Conservation (phyloP, 2,888 invertebrate genomes). For the Synergus umbraculus region DNA sequence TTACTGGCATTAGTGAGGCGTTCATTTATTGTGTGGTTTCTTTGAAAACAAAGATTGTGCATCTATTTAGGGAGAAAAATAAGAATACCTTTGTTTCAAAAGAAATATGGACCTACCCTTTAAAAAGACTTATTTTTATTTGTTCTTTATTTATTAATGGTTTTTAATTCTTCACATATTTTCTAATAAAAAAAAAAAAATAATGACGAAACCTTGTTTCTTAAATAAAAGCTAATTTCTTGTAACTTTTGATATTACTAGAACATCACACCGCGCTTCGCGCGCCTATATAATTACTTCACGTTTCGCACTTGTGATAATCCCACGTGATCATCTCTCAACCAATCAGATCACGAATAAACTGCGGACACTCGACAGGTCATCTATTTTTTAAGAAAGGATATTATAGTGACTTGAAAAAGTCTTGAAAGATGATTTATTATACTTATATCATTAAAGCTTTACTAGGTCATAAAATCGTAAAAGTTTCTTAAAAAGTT, state of each 20-base stretch:
- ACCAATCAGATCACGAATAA: no score
- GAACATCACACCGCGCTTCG: no score
- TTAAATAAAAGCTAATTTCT: background rate
- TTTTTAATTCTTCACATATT: no score
- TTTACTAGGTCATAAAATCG: background rate
- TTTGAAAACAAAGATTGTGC: background rate
- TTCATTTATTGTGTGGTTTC: background rate
- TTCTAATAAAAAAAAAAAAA: background rate
- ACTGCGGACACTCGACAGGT: no score
- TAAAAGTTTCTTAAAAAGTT: background rate
- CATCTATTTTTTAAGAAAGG: no score
- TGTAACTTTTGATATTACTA: background rate
- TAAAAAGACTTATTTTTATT: no score
- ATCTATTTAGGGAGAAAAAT: background rate
- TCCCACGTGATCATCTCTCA: no score
- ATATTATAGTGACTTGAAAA: slow-evolving; percentile 7
- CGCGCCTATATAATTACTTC: no score
- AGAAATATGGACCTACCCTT: background rate
- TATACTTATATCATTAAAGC: background rate
- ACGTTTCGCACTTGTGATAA: no score
- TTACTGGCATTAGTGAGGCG: background rate
- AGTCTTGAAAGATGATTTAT: background rate
- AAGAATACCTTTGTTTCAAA: background rate
- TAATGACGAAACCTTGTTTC: background rate
- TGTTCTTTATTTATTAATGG: no score